These are phyloP conservation scores for Odocoileus virginianus DNA, from an alignment of 2,113 vertebrate species.

Conservation along the genomic window DNA sequence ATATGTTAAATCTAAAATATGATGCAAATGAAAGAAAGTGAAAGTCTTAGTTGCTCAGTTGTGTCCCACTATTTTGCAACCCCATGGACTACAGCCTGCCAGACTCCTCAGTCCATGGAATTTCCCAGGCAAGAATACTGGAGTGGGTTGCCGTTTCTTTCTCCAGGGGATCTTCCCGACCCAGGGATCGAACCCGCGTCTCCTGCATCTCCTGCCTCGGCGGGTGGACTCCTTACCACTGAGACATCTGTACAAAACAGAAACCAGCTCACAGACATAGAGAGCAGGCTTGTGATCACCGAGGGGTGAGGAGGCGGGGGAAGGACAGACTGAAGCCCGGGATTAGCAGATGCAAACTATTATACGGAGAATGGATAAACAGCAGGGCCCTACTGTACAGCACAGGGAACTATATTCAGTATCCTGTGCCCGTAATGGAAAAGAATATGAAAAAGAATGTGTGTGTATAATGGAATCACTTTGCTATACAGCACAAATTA, in stretches of 20 bases:
- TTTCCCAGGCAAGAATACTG: background rate
- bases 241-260: background rate
- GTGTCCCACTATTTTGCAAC: background rate
- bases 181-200: background rate
- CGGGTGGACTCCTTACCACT: background rate
- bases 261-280: background rate
- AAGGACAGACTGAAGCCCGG: background rate
- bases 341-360: background rate
- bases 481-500: background rate
- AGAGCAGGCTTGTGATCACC: background rate
- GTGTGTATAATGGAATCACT: background rate
- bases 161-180: background rate
- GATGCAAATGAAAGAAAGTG: no score
- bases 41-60: background rate
- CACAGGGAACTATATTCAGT: background rate
- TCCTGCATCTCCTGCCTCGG: background rate
- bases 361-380: background rate
- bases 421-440: background rate
- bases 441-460: background rate
- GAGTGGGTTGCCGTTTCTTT: background rate
- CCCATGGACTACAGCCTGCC: background rate
- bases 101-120: background rate
- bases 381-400: background rate
- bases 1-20: background rate
- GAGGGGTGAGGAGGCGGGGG: background rate